phyloP scores from a whole-genome alignment of 2,113 vertebrate genomes.

The Procapra przewalskii region DNA sequence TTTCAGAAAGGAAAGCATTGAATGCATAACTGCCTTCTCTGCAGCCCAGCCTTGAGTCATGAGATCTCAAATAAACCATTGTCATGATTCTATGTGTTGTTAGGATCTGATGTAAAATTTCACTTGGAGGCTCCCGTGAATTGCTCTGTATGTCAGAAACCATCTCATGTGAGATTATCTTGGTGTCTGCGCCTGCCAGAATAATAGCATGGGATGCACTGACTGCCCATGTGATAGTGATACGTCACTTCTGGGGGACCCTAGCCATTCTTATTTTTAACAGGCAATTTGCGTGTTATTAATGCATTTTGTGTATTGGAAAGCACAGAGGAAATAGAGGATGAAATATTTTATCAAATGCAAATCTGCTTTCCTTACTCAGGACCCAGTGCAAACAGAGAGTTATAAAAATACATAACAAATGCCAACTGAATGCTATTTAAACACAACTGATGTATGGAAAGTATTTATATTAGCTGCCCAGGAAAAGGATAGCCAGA shows the following conservation, averaged over 20 bases:
- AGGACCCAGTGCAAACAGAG: neutral
- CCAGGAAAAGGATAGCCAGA: neutral
- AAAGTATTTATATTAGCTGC: neutral
- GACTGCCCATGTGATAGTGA: neutral
- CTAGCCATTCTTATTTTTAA: constrained; percentile 20
- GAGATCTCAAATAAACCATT: neutral
- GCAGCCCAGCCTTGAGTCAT: neutral
- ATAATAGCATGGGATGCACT: neutral
- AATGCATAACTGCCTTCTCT: neutral
- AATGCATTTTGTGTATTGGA: neutral
- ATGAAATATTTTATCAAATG: constrained; percentile 28
- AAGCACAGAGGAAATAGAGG: constrained; percentile 33
- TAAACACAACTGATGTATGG: neutral
- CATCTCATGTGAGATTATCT: neutral
- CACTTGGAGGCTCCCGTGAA: neutral
- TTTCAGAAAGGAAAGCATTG: neutral
- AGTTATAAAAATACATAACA: constrained; percentile 10
- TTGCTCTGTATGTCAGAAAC: neutral
- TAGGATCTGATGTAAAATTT: constrained; percentile 12
- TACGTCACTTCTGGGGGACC: neutral
- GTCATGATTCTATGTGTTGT: neutral
- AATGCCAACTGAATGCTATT: neutral
- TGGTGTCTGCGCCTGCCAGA: neutral
- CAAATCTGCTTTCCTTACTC: constrained; percentile 30
- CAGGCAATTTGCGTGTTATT: constrained; percentile 18